Evolutionary conservation across 1,140 invertebrate species (phyloP), one percentile per base, ranked within the genome.

Genomic region (Zaprionus ornatus): DNA sequence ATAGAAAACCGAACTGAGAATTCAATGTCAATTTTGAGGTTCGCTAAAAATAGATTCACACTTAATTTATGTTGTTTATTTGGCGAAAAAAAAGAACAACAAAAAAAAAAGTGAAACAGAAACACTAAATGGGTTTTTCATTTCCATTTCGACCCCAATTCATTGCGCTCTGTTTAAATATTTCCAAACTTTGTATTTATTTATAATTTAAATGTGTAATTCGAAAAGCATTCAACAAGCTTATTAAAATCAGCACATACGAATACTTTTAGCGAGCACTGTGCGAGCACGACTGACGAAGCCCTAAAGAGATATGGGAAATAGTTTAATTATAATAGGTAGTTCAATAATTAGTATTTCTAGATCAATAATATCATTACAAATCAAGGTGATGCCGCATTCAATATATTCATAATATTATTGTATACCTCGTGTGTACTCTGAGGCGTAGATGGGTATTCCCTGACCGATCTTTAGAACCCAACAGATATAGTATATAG

Each of bases 21-120:
- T 90, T 90, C 85, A 90, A 90, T 90, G 85, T 90, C 85, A 90
- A 85, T 90, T 90, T 90, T 73, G 52, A 69, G 73, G 59, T 62
- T 70, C 69, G 66, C 84, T 84, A 79, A 68, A 79, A 90, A 88
- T 87, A 87, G 80, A 62, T 19, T 50, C 60, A 61, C 70, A 80
- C 83, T 80, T 75, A 75, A 87, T 87, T 88, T 87, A 80, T 78
- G 79, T 72, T 88, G 84, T 88, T 88, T 88, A 83, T 86, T 88
- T 88, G 87, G 40, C 52, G 25, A 62, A 50, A 79, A 54, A 13
- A 75, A 77, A 50, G 21, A 48, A 48, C 4, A 23, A 52, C 10
- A 27, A 54, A n/a, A n/a, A 25, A 54, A 52, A 23, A 27, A 54
- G 5, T 27, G 23, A 48, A 56, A 54, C 25, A 40, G 23, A 23